Percentiles rank a stretch among this genome's conserved stretches.
phyloP scores from a whole-genome alignment of 2,797 vertebrate genomes.

The Acrossocheilus fasciatus region DNA sequence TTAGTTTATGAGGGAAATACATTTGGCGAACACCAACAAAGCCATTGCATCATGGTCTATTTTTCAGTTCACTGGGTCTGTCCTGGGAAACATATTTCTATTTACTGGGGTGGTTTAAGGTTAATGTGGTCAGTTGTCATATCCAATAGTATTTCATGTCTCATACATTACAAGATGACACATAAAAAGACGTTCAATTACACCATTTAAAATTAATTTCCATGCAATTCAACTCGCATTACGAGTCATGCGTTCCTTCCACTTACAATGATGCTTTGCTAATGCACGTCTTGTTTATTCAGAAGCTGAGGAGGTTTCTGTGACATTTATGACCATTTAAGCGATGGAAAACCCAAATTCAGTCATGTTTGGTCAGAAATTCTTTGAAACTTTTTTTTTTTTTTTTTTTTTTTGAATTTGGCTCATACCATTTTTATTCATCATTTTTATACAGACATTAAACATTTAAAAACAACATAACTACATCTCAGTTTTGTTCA shows the following conservation, averaged over 20 bases:
- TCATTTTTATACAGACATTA: slow-evolving; percentile 89
- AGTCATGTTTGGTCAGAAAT: slow-evolving; percentile 30
- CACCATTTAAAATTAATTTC: not conserved
- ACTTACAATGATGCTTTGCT: not conserved
- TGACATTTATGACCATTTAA: not conserved
- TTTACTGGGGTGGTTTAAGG: slow-evolving; percentile 17
- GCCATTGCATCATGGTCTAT: slow-evolving; percentile 19
- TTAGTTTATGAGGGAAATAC: slow-evolving; percentile 37
- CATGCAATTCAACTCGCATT: not conserved
- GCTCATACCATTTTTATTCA: slow-evolving; percentile 89
- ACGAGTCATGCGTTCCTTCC: not conserved
- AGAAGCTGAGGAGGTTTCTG: not conserved
- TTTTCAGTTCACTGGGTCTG: slow-evolving; percentile 32
- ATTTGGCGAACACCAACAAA: slow-evolving; percentile 31
- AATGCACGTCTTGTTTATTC: not conserved
- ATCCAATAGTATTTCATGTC: not conserved
- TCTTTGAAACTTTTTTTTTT: slow-evolving; percentile 13
- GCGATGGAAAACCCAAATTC: not conserved
- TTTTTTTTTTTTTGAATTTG: slow-evolving; percentile 18
- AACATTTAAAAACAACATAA: slow-evolving; percentile 95
- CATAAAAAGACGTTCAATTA: not conserved
- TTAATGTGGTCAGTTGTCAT: slow-evolving; percentile 19
- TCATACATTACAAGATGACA: not conserved
- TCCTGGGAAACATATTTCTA: slow-evolving; percentile 30
- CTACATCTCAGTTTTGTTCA: slow-evolving; percentile 92